phyloP scores from a whole-genome alignment of 92 coral and sea anemone genomes.

The Heteractis magnifica region DNA sequence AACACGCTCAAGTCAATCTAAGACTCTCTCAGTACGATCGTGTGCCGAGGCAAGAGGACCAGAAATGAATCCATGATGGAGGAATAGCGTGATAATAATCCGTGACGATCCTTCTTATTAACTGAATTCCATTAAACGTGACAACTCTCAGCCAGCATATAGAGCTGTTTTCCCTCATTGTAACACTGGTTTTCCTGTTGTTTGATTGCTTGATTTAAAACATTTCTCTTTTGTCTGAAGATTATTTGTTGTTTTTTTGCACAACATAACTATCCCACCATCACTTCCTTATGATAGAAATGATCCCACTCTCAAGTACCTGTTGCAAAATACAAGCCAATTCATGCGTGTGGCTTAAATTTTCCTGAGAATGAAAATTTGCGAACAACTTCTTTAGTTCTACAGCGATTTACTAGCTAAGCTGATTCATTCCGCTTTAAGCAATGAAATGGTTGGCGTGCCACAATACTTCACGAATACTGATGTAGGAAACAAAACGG shows the following conservation, averaged over 20 bases:
- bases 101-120: too few relatives aligned
- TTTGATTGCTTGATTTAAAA: not conserved
- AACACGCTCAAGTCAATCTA: too few relatives aligned
- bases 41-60: too few relatives aligned
- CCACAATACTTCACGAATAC: not conserved
- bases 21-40: too few relatives aligned
- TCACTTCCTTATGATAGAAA: conserved; percentile 26
- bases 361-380: not conserved
- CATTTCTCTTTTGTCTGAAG: not conserved
- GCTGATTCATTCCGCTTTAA: not conserved
- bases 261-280: not conserved
- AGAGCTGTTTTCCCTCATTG: too few relatives aligned
- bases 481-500: not conserved
- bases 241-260: not conserved
- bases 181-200: too few relatives aligned
- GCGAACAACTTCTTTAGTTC: not conserved
- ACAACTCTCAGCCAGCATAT: too few relatives aligned
- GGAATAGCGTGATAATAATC: too few relatives aligned
- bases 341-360: conserved; percentile 11
- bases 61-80: too few relatives aligned
- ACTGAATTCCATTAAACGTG: too few relatives aligned
- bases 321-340: conserved; percentile 3
- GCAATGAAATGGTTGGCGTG: not conserved
- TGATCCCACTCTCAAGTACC: conserved; percentile 34
- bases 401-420: not conserved